Evolutionary conservation across 2,113 vertebrate species (phyloP), one percentile per base, ranked within the genome.

Genomic region (Vireo altiloquus): DNA sequence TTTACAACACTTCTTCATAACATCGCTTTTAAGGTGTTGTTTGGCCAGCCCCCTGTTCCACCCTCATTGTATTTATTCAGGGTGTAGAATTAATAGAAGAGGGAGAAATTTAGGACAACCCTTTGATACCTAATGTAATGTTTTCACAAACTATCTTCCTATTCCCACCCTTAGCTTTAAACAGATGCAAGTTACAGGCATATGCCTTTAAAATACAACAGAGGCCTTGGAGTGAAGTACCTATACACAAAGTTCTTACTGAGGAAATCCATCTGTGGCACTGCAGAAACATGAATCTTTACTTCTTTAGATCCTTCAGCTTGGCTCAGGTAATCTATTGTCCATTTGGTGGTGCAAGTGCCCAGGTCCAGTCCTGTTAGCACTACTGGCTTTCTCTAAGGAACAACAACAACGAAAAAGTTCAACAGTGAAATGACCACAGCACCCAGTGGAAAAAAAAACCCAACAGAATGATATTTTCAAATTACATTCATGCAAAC

Each of bases 201-300:
- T 7, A 8, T 7, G 20, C 13, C 59, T 68, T 87, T 64, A 92
- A 90, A 95, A 91, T 57, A 95, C 11, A 97, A 69, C 75, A 97
- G 79, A 97, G 92, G 42, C 65, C 47, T 95, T 87, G 69, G 87
- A 96, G 96, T 68, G 40, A 90, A 95, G 97, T 98, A 99, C 99
- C 98, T 99, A 98, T 99, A 99, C 6, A 98, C 97, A 98, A 99
- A 99, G 97, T 99, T 99, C 97, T 99, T 99, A 95, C 97, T 98
- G 66, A 99, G 98, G 97, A 99, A 99, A 96, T 99, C 98, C 99
- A 99, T 99, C 97, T 98, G 98, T 49, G 99, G 96, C 50, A 98
- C 98, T 1, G 97, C 47, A 46, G 99, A 98, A 11, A 99, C 99
- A 6, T 99, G 99, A 37, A 99, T 95, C 95, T 99, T 99, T 42